phyloP scores from a whole-genome alignment of 2,797 vertebrate species.

The Neoniphon sammara region DNA sequence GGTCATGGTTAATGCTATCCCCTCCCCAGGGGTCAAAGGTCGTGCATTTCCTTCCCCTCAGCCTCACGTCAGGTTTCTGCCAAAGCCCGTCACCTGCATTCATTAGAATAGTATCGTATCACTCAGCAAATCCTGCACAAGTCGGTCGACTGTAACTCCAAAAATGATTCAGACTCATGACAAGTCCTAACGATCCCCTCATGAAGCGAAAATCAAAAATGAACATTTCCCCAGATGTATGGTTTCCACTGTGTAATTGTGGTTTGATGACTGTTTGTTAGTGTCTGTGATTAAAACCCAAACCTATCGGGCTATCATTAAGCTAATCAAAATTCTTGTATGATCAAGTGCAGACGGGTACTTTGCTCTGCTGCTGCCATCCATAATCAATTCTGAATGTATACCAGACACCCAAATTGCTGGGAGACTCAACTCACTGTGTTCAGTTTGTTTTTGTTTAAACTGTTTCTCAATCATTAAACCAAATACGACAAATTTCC shows the following conservation, averaged over 20 bases:
- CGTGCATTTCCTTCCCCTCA: constrained; percentile 31
- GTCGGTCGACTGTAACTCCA: background rate
- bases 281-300: constrained; percentile 66
- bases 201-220: constrained; percentile 56
- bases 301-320: constrained; percentile 71
- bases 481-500: constrained; percentile 14
- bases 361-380: constrained; percentile 50
- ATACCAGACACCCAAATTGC: constrained; percentile 57
- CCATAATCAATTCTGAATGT: constrained; percentile 51
- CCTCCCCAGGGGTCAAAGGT: constrained; percentile 48
- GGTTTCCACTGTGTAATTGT: constrained; percentile 52
- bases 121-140: constrained; percentile 10
- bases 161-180: background rate
- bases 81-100: constrained; percentile 8
- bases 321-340: constrained; percentile 68
- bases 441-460: constrained; percentile 36
- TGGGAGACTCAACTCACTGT: constrained; percentile 39
- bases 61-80: constrained; percentile 35
- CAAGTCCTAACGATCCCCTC: constrained; percentile 40
- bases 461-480: background rate
- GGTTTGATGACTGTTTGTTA: constrained; percentile 60
- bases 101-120: constrained; percentile 17
- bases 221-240: constrained; percentile 56
- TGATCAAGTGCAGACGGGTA: constrained; percentile 46
- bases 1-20: constrained; percentile 48